A percentile compares a stretch with the other conserved stretches of the same genome.
Evolutionary conservation across 2,113 vertebrate genomes (phyloP).

Genomic region (Sciurus niger): DNA sequence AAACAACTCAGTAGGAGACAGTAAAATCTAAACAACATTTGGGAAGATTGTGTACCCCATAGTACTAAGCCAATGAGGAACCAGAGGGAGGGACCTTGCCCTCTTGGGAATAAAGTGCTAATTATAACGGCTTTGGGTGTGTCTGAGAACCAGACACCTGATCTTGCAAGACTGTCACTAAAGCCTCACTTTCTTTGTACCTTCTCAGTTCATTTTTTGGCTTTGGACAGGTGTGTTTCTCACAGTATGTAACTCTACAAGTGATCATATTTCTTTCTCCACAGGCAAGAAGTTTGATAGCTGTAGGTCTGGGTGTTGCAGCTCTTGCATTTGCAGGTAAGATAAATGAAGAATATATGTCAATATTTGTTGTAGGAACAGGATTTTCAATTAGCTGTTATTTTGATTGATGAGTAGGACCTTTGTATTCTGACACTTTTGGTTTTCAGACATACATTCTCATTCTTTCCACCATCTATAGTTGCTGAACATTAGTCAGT

Average conservation of each 20-base stretch:
- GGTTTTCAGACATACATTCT: conserved; percentile 2
- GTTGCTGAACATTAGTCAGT: conserved; percentile 44
- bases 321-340: conserved; percentile 95
- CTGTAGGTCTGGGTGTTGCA: conserved; percentile 94
- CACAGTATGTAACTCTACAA: background rate
- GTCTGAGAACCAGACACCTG: no score
- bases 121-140: no score
- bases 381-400: background rate
- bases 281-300: conserved; percentile 93
- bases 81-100: no score
- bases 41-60: no score
- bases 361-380: background rate
- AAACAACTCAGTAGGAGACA: no score
- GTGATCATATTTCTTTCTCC: conserved; percentile 63
- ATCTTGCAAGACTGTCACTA: no score
- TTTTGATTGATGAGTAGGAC: conserved; percentile 16
- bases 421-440: background rate
- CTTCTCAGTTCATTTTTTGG: no score
- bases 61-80: no score
- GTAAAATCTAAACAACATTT: no score
- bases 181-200: no score
- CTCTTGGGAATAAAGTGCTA: no score
- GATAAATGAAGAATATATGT: conserved; percentile 30
- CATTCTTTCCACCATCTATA: background rate
- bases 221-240: no score